phyloP scores from a whole-genome alignment of 2,797 vertebrate species.

The Triplophysa yarkandensis region DNA sequence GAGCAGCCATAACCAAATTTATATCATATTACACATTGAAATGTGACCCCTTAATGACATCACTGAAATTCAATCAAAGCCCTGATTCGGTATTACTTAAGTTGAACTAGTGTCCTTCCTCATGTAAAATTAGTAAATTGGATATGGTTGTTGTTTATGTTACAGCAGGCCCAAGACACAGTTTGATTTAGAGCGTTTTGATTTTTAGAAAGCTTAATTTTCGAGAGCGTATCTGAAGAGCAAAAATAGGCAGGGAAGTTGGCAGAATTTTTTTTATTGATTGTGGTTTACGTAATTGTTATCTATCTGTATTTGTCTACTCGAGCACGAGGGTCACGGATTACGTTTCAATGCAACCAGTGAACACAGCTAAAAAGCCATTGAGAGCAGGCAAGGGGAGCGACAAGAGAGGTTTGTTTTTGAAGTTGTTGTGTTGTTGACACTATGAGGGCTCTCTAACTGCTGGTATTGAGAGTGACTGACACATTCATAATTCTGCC shows the following conservation, averaged over 20 bases:
- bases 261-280: slow-evolving; percentile 44
- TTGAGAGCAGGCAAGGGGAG: slow-evolving; percentile 42
- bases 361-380: slow-evolving; percentile 55
- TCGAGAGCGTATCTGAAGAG: slow-evolving; percentile 36
- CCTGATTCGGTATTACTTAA: slow-evolving; percentile 80
- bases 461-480: slow-evolving; percentile 55
- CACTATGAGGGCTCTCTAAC: slow-evolving; percentile 54
- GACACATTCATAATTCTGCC: slow-evolving; percentile 60
- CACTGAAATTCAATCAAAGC: slow-evolving; percentile 80
- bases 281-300: slow-evolving; percentile 47
- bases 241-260: slow-evolving; percentile 41
- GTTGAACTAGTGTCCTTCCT: slow-evolving; percentile 80
- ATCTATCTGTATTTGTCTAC: slow-evolving; percentile 55
- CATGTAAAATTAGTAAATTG: slow-evolving; percentile 75
- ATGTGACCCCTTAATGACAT: slow-evolving; percentile 82
- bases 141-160: slow-evolving; percentile 64
- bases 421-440: slow-evolving; percentile 57
- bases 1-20: slow-evolving; percentile 71
- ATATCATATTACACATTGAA: slow-evolving; percentile 83
- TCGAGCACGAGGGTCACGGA: slow-evolving; percentile 52
- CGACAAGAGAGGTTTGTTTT: slow-evolving; percentile 43
- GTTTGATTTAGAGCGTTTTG: slow-evolving; percentile 58
- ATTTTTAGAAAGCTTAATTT: slow-evolving; percentile 49
- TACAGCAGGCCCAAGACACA: slow-evolving; percentile 50
- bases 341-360: slow-evolving; percentile 48